phyloP scores from a whole-genome alignment of 2,113 vertebrate genomes.

The Drymodes brunneopygia region DNA sequence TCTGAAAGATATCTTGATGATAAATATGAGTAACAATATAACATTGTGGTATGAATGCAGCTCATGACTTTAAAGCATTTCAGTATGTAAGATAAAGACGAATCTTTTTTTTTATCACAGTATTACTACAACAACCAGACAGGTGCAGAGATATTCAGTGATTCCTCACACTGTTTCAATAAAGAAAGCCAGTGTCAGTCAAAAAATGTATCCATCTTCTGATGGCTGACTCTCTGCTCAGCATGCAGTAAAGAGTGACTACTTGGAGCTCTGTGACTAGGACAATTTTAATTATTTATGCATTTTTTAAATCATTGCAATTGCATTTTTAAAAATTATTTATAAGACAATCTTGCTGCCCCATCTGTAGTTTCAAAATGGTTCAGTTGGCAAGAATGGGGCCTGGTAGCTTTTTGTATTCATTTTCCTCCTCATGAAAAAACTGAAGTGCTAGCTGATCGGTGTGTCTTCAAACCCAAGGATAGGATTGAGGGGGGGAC shows the following conservation, averaged over 20 bases:
- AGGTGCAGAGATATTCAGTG: background rate
- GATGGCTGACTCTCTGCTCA: background rate
- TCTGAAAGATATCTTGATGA: background rate
- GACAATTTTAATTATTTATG: background rate
- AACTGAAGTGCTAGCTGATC: background rate
- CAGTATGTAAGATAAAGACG: background rate
- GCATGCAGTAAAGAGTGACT: background rate
- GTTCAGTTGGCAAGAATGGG: background rate
- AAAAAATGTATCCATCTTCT: background rate
- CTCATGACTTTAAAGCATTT: background rate
- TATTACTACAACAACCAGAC: background rate
- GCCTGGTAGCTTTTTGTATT: background rate
- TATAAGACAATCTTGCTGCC: background rate
- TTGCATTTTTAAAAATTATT: background rate
- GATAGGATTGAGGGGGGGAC: rapidly evolving
- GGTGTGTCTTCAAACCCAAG: background rate
- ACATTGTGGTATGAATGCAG: background rate
- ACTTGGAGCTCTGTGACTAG: background rate
- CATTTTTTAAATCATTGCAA: background rate
- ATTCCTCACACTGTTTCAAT: background rate
- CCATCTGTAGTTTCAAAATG: background rate
- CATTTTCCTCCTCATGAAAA: background rate
- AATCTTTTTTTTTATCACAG: background rate
- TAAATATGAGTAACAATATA: background rate
- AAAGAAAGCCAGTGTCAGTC: background rate